phyloP scores from a whole-genome alignment of 2,888 invertebrate species.

The Polymixis lichenea region DNA sequence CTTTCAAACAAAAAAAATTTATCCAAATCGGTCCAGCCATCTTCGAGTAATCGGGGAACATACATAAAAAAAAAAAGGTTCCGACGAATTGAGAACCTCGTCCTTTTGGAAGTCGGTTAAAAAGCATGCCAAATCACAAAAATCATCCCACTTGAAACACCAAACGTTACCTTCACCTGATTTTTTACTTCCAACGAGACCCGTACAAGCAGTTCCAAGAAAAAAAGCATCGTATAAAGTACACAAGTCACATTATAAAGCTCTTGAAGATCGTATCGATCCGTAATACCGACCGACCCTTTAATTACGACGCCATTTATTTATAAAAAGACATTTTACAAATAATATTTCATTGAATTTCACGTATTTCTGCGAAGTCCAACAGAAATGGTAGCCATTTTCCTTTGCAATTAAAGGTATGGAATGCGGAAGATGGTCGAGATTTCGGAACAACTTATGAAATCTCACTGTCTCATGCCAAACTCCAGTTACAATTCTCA shows the following conservation, averaged over 20 bases:
- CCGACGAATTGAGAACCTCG: too few species aligned
- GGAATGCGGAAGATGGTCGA: constrained; percentile 18
- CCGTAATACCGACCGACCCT: constrained; percentile 24
- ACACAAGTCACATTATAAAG: constrained; percentile 16
- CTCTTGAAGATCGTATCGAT: constrained; percentile 44
- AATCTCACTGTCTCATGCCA: neutral
- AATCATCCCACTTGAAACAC: neutral
- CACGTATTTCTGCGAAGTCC: constrained; percentile 10
- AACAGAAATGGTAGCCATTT: constrained; percentile 11
- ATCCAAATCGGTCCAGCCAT: too few species aligned
- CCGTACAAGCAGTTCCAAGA: constrained; percentile 29
- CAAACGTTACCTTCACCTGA: neutral
- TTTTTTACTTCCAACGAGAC: constrained; percentile 4
- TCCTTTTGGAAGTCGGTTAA: too few species aligned
- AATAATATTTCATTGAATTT: constrained; percentile 21
- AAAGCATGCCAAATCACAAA: neutral
- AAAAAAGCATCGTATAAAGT: constrained; percentile 17
- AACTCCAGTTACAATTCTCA: neutral
- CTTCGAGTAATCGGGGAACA: too few species aligned
- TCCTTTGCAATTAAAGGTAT: constrained; percentile 30
- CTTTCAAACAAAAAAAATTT: too few species aligned
- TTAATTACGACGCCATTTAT: constrained; percentile 45
- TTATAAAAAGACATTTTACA: constrained; percentile 1
- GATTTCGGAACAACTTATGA: neutral
- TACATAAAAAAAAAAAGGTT: too few species aligned